Conservation (phyloP, 1,140 invertebrate genomes). For the Scaptomyza pallida region DNA sequence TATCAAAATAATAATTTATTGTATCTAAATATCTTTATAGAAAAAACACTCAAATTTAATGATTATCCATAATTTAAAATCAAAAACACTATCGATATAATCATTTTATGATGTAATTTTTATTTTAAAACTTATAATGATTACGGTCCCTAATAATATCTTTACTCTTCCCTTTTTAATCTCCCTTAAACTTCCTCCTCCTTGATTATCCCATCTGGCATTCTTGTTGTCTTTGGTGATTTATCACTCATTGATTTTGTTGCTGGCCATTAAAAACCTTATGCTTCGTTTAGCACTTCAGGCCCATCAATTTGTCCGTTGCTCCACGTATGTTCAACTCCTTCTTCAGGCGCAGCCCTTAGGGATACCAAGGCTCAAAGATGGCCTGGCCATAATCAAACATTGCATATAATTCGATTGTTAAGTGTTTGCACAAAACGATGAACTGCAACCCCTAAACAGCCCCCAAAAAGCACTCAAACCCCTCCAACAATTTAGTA, state of each 20-base stretch:
- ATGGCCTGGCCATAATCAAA: conserved; percentile 1
- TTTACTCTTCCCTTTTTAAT: too few species aligned
- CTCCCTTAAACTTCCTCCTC: not conserved
- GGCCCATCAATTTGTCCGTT: conserved; percentile 9
- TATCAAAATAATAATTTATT: too few species aligned
- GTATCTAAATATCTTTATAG: too few species aligned
- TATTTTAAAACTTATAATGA: too few species aligned
- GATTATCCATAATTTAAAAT: too few species aligned
- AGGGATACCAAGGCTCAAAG: conserved; percentile 15
- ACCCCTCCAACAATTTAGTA: conserved; percentile 5
- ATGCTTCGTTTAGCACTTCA: conserved; percentile 31
- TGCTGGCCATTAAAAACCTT: conserved; percentile 23
- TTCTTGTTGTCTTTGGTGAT: conserved; percentile 5
- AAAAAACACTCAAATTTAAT: too few species aligned
- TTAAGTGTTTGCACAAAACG: conserved; percentile 37
- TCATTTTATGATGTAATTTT: too few species aligned
- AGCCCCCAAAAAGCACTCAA: not conserved
- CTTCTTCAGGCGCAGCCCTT: not conserved
- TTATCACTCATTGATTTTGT: conserved; percentile 23
- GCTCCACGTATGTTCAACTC: not conserved
- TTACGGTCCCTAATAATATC: too few species aligned
- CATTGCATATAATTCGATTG: conserved; percentile 38
- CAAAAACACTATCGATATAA: too few species aligned
- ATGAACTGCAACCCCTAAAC: not conserved
- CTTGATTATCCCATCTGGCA: not conserved